Evolutionary conservation across 1,140 invertebrate genomes (phyloP).

Genomic region (Drosophila insularis): DNA sequence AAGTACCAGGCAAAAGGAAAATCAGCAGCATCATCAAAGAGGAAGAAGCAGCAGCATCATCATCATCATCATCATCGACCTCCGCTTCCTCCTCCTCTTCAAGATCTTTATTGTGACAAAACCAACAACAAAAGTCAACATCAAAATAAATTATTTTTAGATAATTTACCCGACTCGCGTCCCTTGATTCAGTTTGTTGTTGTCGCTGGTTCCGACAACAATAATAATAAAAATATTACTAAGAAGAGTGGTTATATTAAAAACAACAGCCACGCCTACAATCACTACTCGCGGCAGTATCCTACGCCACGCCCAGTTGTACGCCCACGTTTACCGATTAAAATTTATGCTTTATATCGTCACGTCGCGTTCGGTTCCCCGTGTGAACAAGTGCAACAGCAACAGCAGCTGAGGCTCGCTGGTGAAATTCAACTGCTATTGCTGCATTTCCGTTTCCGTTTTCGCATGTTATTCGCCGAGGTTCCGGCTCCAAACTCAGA

Average conservation of each 20-base stretch:
- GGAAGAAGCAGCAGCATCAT: conserved; percentile 29
- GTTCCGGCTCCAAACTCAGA: conserved; percentile 23
- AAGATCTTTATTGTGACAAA: conserved; percentile 44
- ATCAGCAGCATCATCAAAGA: conserved; percentile 24
- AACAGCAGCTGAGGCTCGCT: conserved; percentile 73
- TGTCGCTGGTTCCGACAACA: conserved; percentile 32
- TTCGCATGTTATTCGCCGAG: conserved; percentile 70
- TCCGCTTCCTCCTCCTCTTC: too few species aligned
- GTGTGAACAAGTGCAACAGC: conserved; percentile 78
- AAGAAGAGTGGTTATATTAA: conserved; percentile 5
- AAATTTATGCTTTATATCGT: conserved; percentile 81
- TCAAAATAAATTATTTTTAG: conserved; percentile 68
- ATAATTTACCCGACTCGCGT: conserved; percentile 57
- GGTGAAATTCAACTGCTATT: conserved; percentile 51
- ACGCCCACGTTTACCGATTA: conserved; percentile 51
- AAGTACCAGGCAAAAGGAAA: conserved; percentile 41
- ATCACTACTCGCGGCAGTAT: conserved; percentile 15
- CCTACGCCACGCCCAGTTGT: conserved; percentile 29
- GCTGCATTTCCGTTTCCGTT: conserved; percentile 30
- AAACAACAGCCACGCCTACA: conserved; percentile 52
- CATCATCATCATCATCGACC: conserved; percentile 28
- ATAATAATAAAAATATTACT: neutral
- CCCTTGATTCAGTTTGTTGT: conserved; percentile 58
- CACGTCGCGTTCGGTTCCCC: conserved; percentile 73
- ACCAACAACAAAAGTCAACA: neutral